Percentiles rank a stretch among this genome's conserved stretches.
Evolutionary conservation across 2,113 vertebrate genomes (phyloP).

Genomic region (Bettongia penicillata): DNA sequence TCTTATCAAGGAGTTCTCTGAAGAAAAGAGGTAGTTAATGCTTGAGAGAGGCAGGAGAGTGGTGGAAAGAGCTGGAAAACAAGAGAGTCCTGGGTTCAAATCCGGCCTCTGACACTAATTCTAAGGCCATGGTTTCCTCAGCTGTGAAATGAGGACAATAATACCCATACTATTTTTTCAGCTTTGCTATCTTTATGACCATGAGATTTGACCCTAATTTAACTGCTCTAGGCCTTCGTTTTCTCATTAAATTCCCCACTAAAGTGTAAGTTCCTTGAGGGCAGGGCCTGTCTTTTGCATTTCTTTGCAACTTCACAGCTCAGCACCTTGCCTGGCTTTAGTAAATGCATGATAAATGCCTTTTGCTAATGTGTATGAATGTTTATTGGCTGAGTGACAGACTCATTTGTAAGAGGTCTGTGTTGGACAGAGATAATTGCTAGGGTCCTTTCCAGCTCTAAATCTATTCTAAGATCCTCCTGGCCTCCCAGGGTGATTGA

Average conservation of each 20-base stretch:
- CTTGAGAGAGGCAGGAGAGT: background rate
- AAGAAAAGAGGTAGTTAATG: background rate
- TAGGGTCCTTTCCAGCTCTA: background rate
- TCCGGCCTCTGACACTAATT: background rate
- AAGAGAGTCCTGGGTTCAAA: background rate
- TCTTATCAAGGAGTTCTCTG: background rate
- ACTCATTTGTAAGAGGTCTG: background rate
- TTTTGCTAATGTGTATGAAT: background rate
- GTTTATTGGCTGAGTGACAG: background rate
- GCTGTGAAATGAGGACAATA: background rate
- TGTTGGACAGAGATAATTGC: background rate
- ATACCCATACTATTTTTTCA: background rate
- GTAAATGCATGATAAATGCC: background rate
- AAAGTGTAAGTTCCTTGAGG: background rate
- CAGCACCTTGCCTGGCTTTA: background rate
- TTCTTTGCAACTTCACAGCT: background rate
- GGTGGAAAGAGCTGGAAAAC: background rate
- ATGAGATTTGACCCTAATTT: background rate
- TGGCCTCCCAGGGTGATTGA: background rate
- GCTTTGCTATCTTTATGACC: background rate
- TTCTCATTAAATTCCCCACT: background rate
- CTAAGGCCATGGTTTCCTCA: background rate
- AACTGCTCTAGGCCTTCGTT: background rate
- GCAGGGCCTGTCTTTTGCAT: background rate
- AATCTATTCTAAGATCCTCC: background rate